Percentiles rank a stretch among this genome's conserved stretches.
Conservation (phyloP, 2,113 vertebrate genomes). For the Tachysurus vachellii region DNA sequence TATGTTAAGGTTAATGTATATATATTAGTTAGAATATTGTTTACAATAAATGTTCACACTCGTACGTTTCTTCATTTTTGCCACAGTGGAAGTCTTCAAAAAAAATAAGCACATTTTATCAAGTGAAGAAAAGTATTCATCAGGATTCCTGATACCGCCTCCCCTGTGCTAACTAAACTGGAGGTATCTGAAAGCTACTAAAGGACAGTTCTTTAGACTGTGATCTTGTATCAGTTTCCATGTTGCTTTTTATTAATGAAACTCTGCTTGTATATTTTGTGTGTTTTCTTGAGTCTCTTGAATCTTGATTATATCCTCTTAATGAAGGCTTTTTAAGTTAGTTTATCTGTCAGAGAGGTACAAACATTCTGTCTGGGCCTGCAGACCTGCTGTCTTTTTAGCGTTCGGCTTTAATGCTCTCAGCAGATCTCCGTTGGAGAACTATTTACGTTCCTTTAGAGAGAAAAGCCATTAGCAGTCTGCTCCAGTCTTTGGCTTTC, state of each 20-base stretch:
- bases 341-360: background rate
- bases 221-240: background rate
- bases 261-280: background rate
- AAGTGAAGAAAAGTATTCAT: background rate
- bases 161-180: background rate
- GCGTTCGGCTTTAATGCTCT: slow-evolving; percentile 2
- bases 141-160: background rate
- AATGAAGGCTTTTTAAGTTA: background rate
- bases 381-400: background rate
- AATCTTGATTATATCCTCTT: background rate
- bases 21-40: too few species aligned
- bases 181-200: background rate
- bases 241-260: background rate
- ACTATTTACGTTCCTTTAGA: slow-evolving; percentile 15
- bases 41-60: too few species aligned
- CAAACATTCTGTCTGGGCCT: background rate
- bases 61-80: background rate
- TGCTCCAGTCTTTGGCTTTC: slow-evolving; percentile 3
- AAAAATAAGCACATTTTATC: background rate
- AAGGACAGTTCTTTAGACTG: background rate
- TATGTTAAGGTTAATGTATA: too few species aligned
- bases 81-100: background rate
- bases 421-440: slow-evolving; percentile 12
- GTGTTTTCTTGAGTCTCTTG: too few species aligned
- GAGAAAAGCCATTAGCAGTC: background rate